Percentiles rank a stretch among this genome's conserved stretches.
Conservation (phyloP, 2,888 invertebrate genomes). For the Rotaria socialis region DNA sequence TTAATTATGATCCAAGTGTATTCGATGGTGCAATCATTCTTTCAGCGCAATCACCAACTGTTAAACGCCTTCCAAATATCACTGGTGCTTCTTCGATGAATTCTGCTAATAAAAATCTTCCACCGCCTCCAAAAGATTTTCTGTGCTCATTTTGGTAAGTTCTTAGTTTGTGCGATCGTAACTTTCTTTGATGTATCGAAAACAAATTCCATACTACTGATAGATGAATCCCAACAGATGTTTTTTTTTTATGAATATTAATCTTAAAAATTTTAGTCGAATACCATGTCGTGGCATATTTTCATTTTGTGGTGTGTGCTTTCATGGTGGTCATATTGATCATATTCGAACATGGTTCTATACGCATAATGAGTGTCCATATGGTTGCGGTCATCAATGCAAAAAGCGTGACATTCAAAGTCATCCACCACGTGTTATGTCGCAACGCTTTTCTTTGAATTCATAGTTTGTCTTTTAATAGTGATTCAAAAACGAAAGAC, state of each 20-base stretch:
- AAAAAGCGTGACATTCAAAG: background rate
- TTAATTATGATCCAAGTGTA: background rate
- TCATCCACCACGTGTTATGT: background rate
- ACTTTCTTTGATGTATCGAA: no score
- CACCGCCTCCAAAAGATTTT: background rate
- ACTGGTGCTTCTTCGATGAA: background rate
- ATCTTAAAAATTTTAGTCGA: background rate
- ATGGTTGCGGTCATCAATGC: slow-evolving; percentile 35
- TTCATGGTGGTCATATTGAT: slow-evolving; percentile 22
- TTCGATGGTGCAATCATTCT: background rate
- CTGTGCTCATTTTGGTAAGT: background rate
- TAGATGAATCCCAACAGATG: no score
- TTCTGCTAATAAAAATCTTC: background rate
- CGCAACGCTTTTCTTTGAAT: background rate
- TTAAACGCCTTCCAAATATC: background rate
- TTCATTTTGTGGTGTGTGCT: slow-evolving; percentile 33
- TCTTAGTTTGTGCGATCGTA: no score
- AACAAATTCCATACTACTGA: no score
- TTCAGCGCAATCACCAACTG: background rate
- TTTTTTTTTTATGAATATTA: no score
- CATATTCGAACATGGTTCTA: slow-evolving; percentile 22
- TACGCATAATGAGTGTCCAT: slow-evolving; percentile 23
- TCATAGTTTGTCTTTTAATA: background rate
- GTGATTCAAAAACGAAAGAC: background rate
- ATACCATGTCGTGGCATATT: slow-evolving; percentile 7